Evolutionary conservation across 2,113 vertebrate genomes (phyloP), one percentile per base, ranked within the genome.

Genomic region (Centropus bengalensis): DNA sequence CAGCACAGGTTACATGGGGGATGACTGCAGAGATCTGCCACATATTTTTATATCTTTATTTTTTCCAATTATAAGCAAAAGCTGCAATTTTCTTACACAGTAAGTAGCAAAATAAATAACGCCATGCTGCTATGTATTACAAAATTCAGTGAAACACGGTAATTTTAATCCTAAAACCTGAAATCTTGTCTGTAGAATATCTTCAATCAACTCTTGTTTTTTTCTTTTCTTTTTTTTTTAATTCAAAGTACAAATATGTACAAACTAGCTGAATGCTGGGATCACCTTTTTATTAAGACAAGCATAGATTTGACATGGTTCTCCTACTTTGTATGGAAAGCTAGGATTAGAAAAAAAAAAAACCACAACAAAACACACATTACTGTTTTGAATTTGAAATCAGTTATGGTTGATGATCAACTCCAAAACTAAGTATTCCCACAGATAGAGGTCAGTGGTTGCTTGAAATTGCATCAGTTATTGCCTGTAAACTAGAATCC

Each of bases 401-500:
- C 62, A 68, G 91, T 89, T 87, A 92, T 0, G 8, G 97, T 75
- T 83, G 94, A 88, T 88, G 88, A 96, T 95, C 95, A 96, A 38
- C 93, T 94, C 95, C 88, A 96, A 97, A 98, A 98, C 98, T 96
- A 98, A 98, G 97, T 97, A 98, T 96, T 98, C 95, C 97, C 97
- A 96, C 82, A 97, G 96, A 98, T n/a, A 97, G 97, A 98, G 97
- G 98, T 98, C 98, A 98, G 86, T 96, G 97, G 97, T 98, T 98
- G 97, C 97, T 95, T 98, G 97, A 97, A 98, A 98, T 98, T 98
- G 97, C 97, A 98, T 97, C 97, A 98, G 97, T 98, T 96, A 56
- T 40, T 38, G 78, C 95, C 96, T 96, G 85, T 94, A 85, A 81
- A 92, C 91, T 79, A 94, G 81, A 92, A 95, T 96, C 88, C 94